Evolutionary conservation across 2,888 invertebrate genomes (phyloP), one percentile per base, ranked within the genome.

Genomic region (Callosobruchus maculatus): DNA sequence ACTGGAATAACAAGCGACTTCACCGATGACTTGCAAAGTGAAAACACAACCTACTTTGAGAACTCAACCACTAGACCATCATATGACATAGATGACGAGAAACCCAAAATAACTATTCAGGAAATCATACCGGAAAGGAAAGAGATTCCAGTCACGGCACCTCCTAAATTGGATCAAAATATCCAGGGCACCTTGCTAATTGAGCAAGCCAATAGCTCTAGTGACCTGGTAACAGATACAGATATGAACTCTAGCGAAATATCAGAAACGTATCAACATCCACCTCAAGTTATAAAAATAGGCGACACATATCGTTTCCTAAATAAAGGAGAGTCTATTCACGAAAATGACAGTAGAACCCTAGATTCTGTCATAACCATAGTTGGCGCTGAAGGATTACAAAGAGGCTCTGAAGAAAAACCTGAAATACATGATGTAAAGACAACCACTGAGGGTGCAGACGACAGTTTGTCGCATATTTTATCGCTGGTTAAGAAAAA

Each of bases 81-180:
- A 30, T 73, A 68, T 69, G 71, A 68, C 9, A 73, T 74, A 74
- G 74, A 76, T 21, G 77, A 77, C 9, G 77, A 77, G 31, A 72
- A 76, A n/a, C 76, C 77, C 66, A 83, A 83, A 76, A 87, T 87
- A 30, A 91, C 90, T 0, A 91, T 91, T 31, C 91, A 91, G 78
- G 91, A 91, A 84, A 90, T 91, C 4, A 90, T 91, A 3, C 90
- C 90, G 0, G 90, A 85, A 77, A 79, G 84, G 20, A 85, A 84
- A 72, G 86, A 86, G 76, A 85, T 85, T 49, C 84, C 86, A 18
- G 82, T 85, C n/a, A 85, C 86, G 3, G 82, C 83, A 13, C 81
- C 84, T 4, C 85, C 85, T 74, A 80, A 74, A 67, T 68, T 74
- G 20, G 76, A 79, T n/a, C 71, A 74, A 20, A 78, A 77, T 68